These are phyloP conservation scores for Ectemnius cavifrons DNA, from an alignment of 2,888 invertebrate species.

Conservation along the genomic window DNA sequence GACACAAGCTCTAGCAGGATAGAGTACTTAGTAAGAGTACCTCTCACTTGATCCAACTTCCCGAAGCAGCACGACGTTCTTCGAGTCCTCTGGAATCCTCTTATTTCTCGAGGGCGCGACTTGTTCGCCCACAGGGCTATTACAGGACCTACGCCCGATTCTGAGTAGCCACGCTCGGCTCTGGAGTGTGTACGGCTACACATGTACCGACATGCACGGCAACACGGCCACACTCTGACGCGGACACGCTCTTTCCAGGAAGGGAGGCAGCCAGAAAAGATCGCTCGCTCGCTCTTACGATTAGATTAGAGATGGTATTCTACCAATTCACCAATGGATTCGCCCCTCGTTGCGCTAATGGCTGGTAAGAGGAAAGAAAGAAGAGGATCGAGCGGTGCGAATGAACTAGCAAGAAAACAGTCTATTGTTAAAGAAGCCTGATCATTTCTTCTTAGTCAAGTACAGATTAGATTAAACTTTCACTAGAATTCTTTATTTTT, in stretches of 20 bases:
- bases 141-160: slow-evolving; percentile 57
- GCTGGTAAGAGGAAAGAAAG: no score
- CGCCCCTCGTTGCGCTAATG: slow-evolving; percentile 2
- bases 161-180: slow-evolving; percentile 50
- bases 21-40: no score
- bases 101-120: slow-evolving; percentile 52
- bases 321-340: slow-evolving; percentile 58
- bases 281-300: slow-evolving; percentile 58
- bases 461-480: no score
- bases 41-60: no score
- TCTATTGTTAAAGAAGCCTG: no score
- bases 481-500: no score
- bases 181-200: slow-evolving; percentile 35
- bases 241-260: neutral
- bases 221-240: slow-evolving; percentile 16
- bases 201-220: slow-evolving; percentile 44
- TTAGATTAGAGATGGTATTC: slow-evolving; percentile 64
- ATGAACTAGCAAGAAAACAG: no score
- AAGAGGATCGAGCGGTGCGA: no score
- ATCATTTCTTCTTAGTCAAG: no score
- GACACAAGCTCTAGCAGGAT: no score
- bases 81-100: slow-evolving; percentile 29
- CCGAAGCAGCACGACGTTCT: no score
- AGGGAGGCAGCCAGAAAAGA: slow-evolving; percentile 33
- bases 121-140: slow-evolving; percentile 63